Conservation (phyloP, 2,113 vertebrate genomes). For the Grallaria varia region DNA sequence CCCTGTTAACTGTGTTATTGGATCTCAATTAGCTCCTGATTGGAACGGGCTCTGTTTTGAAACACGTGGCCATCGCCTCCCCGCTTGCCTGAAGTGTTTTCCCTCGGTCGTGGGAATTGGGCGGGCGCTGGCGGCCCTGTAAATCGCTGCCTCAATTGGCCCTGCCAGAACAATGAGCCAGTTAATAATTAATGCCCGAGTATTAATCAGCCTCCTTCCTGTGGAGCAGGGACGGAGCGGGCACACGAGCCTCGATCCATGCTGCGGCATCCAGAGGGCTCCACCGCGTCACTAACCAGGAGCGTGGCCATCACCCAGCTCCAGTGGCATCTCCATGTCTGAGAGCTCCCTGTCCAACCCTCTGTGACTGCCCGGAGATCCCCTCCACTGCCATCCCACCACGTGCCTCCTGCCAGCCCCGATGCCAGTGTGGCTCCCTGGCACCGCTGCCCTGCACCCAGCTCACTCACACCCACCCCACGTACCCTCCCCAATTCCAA, state of each 20-base stretch:
- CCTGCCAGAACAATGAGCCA: not conserved
- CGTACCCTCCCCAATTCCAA: fast-evolving
- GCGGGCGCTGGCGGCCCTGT: not conserved
- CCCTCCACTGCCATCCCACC: not conserved
- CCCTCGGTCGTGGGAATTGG: not conserved
- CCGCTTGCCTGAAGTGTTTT: not conserved
- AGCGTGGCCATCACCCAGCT: not conserved
- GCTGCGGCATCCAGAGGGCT: not conserved
- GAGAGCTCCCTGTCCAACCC: fast-evolving
- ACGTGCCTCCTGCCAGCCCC: fast-evolving
- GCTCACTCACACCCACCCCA: fast-evolving
- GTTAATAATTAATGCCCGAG: conserved; percentile 17
- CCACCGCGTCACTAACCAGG: not conserved
- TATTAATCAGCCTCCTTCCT: conserved; percentile 15
- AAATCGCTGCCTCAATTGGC: conserved; percentile 10
- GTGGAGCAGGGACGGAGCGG: not conserved
- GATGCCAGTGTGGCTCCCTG: fast-evolving
- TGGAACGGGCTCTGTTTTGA: not conserved
- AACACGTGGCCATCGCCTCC: not conserved
- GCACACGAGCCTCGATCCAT: not conserved
- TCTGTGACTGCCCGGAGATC: fast-evolving
- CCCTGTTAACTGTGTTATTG: not conserved
- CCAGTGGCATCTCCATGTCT: fast-evolving
- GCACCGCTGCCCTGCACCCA: fast-evolving
- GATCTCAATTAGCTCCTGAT: conserved; percentile 7